Evolutionary conservation across 2,888 invertebrate species (phyloP).

Genomic region (Sarcophaga rosellei): DNA sequence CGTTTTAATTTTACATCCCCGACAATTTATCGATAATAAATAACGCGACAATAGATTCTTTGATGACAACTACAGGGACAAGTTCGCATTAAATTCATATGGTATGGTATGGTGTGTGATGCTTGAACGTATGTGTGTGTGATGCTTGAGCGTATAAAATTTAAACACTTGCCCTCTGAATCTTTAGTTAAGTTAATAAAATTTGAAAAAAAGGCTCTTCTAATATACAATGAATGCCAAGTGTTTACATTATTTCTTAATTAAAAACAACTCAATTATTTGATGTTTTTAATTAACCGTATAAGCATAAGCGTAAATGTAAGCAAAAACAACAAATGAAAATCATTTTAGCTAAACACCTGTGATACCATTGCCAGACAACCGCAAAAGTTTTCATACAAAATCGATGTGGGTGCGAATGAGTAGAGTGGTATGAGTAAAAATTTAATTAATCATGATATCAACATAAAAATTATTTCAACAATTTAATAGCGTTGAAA

Average conservation of each 20-base stretch:
- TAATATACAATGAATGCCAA: background rate
- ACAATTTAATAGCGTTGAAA: conserved; percentile 16
- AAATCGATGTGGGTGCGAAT: background rate
- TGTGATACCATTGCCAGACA: background rate
- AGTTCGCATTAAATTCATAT: no score
- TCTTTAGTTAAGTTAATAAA: background rate
- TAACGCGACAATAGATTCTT: no score
- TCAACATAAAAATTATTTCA: conserved; percentile 34
- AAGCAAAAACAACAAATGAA: background rate
- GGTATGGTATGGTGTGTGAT: no score
- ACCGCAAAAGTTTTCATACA: background rate
- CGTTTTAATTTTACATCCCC: no score
- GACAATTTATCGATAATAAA: no score
- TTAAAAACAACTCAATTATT: background rate
- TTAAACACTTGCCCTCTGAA: no score
- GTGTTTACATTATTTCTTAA: conserved; percentile 20
- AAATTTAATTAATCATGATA: conserved; percentile 30
- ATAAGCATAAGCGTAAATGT: background rate
- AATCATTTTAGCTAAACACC: conserved; percentile 11
- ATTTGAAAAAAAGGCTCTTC: background rate
- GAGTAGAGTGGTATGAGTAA: background rate
- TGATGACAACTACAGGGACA: no score
- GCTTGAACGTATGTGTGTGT: no score
- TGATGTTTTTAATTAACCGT: conserved; percentile 11
- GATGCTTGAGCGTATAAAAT: no score